A percentile compares a stretch with the other conserved stretches of the same genome.
Conservation (phyloP, 1,140 invertebrate genomes). For the Choristoneura fumiferana region DNA sequence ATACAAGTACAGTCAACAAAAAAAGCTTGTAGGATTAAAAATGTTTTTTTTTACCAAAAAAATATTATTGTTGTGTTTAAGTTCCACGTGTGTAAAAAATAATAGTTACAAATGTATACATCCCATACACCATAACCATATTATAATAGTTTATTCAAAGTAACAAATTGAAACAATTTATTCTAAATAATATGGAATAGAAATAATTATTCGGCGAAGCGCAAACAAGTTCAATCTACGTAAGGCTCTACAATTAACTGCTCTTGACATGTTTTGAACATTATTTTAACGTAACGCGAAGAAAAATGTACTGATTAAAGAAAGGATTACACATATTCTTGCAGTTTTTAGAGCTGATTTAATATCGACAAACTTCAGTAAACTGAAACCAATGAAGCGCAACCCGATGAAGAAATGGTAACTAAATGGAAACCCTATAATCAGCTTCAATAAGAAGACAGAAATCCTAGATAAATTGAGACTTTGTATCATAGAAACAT, state of each 20-base stretch:
- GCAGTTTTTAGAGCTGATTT: constrained; percentile 45
- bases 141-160: too few relatives aligned
- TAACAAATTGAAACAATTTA: too few relatives aligned
- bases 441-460: constrained; percentile 43
- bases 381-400: constrained; percentile 46
- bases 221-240: neutral
- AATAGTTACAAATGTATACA: too few relatives aligned
- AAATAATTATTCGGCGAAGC: too few relatives aligned
- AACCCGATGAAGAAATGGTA: constrained; percentile 59
- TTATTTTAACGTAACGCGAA: constrained; percentile 38
- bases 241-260: neutral
- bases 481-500: constrained; percentile 60
- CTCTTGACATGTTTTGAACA: neutral
- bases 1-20: too few relatives aligned
- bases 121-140: too few relatives aligned
- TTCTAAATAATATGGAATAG: neutral
- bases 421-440: constrained; percentile 41
- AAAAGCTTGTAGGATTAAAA: too few relatives aligned
- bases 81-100: too few relatives aligned
- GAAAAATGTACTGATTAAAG: constrained; percentile 29
- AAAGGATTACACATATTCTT: constrained; percentile 30
- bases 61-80: too few relatives aligned
- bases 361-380: constrained; percentile 37
- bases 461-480: constrained; percentile 38
- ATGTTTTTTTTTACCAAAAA: too few relatives aligned